Conservation (phyloP, 1,140 invertebrate species). For the Saccostrea glomerata region DNA sequence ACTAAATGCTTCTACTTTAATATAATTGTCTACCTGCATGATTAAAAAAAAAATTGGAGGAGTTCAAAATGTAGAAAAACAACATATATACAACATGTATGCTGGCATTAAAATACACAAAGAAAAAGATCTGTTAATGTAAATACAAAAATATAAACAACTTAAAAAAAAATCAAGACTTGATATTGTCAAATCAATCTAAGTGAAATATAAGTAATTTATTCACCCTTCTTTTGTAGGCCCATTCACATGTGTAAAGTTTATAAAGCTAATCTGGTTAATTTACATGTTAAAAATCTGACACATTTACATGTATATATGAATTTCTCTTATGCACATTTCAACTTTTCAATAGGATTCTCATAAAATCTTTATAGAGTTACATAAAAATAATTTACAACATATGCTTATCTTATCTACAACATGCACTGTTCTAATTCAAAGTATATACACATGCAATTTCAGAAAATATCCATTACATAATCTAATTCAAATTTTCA, state of each 20-base stretch:
- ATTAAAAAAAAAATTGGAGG: too few relatives aligned
- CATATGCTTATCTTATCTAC: background rate
- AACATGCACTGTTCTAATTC: background rate
- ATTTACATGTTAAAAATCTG: background rate
- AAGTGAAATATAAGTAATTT: too few relatives aligned
- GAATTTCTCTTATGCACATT: background rate
- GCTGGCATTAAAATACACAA: background rate
- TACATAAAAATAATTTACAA: background rate
- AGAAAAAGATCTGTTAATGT: background rate
- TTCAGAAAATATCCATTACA: too few relatives aligned
- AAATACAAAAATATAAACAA: background rate
- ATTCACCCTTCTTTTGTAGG: too few relatives aligned
- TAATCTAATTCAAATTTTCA: too few relatives aligned
- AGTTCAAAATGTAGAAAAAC: background rate
- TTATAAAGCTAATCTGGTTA: too few relatives aligned
- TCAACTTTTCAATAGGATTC: background rate
- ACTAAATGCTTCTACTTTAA: too few relatives aligned
- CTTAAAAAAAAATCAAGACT: too few relatives aligned
- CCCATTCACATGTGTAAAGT: too few relatives aligned
- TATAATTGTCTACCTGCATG: too few relatives aligned
- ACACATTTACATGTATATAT: background rate
- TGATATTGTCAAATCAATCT: too few relatives aligned
- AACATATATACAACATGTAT: slow-evolving; percentile 15
- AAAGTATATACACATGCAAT: too few relatives aligned
- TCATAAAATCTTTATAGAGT: background rate